These are phyloP conservation scores for Ptychadena robeensis DNA, from an alignment of 2,797 vertebrate genomes.

Conservation along the genomic window DNA sequence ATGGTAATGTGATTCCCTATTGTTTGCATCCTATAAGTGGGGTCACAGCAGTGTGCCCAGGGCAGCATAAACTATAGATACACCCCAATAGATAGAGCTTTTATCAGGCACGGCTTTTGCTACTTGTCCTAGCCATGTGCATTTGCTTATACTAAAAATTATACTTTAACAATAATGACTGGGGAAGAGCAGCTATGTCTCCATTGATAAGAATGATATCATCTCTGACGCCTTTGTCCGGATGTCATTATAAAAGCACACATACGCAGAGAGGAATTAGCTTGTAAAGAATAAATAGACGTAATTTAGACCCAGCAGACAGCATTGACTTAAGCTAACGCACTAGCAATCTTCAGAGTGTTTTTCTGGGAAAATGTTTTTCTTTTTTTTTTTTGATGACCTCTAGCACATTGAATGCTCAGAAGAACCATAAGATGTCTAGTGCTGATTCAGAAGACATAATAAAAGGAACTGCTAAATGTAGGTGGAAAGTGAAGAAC, in stretches of 20 bases:
- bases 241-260: constrained; percentile 48
- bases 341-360: constrained; percentile 57
- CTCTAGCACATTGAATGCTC: constrained; percentile 58
- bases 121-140: not conserved
- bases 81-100: not conserved
- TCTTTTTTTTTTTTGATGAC: constrained; percentile 50
- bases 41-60: too few relatives aligned
- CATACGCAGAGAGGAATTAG: constrained; percentile 14
- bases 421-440: constrained; percentile 58
- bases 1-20: too few relatives aligned
- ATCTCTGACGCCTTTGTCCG: constrained; percentile 27
- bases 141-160: not conserved
- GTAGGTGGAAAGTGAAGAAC: constrained; percentile 57
- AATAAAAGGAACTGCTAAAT: constrained; percentile 59
- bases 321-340: constrained; percentile 55
- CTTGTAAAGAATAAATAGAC: constrained; percentile 48
- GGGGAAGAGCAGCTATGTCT: constrained; percentile 12
- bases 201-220: constrained; percentile 39
- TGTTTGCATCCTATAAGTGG: too few relatives aligned
- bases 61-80: too few relatives aligned
- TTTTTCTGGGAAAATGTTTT: constrained; percentile 61
- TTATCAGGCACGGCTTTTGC: not conserved
- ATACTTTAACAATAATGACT: not conserved
- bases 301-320: constrained; percentile 50
- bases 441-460: constrained; percentile 50